Base-by-base conservation (phyloP, 2,888 invertebrate species). In the Zygaena filipendulae region DNA sequence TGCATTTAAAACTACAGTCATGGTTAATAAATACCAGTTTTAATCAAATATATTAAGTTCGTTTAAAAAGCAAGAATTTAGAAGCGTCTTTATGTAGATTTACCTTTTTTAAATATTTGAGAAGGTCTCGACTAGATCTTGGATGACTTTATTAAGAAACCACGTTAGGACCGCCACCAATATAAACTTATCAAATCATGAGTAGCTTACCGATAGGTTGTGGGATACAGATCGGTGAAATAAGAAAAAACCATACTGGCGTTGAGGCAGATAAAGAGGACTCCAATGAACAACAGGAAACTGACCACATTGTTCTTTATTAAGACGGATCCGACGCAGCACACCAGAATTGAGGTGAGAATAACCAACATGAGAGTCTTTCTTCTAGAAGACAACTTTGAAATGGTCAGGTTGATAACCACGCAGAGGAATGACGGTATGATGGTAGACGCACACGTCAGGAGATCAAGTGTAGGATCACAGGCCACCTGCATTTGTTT, bases 171-270 rank as follows among this genome's bases (percentile, higher is more conserved):
- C n/a, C n/a, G n/a, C n/a, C n/a, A n/a, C n/a, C n/a, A n/a, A n/a
- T n/a, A n/a, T n/a, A n/a, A n/a, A n/a, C n/a, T n/a, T n/a, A n/a
- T n/a, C n/a, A n/a, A n/a, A n/a, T n/a, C n/a, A n/a, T n/a, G n/a
- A n/a, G n/a, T 19, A n/a, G 40, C 52, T 48, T 27, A 61, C 62
- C 61, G 46, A 36, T 49, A 48, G 9, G 59, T 59, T 2, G 62
- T 62, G 1, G 62, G 61, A 38, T 53, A 62, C 6, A 60, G 31
- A 30, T 60, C 62, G n/a, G 60, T 51, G 13, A 51, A 57, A 24
- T 60, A 62, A 1, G 57, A 52, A 23, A 50, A 54, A 3, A 58
- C 40, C 2, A 56, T 40, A 3, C 57, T 61, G 23, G 56, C 51
- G 4, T 45, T 40, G 4, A 61, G 28, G 9, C 49, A 54, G 18